A percentile compares a stretch with the other conserved stretches of the same genome.
These are phyloP conservation scores for Sakesphorus luctuosus DNA, from an alignment of 2,113 vertebrate species.

Conservation along the genomic window DNA sequence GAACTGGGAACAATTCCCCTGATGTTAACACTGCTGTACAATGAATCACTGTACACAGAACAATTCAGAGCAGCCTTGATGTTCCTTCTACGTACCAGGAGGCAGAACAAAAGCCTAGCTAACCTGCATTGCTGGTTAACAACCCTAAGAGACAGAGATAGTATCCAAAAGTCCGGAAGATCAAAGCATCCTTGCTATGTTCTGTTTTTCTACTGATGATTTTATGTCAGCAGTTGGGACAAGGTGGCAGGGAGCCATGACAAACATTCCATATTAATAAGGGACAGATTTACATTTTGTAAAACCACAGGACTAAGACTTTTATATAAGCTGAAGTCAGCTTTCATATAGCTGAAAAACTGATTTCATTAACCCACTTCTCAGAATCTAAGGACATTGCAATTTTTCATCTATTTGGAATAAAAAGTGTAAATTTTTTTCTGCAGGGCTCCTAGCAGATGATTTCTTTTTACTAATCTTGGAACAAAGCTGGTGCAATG, in stretches of 20 bases:
- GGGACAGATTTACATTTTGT: neutral
- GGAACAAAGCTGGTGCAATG: neutral
- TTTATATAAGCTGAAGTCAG: neutral
- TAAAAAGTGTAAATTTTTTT: neutral
- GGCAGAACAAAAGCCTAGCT: neutral
- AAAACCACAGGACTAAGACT: neutral
- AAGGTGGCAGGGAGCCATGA: constrained; percentile 9
- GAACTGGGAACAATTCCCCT: neutral
- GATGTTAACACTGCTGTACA: neutral
- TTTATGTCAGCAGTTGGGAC: neutral
- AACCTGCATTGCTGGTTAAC: neutral
- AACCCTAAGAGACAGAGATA: neutral
- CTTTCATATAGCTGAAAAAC: neutral
- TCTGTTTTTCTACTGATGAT: neutral
- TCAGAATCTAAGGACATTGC: neutral
- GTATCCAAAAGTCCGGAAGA: neutral
- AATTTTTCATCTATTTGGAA: neutral
- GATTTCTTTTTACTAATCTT: neutral
- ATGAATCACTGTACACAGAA: neutral
- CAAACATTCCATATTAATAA: constrained; percentile 8
- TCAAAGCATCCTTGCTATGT: neutral
- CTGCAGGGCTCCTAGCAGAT: neutral
- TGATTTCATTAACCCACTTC: neutral
- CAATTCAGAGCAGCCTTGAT: neutral
- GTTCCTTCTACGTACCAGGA: neutral